A percentile compares a stretch with the other conserved stretches of the same genome.
These are phyloP conservation scores for Dynastes tityus DNA, from an alignment of 2,888 invertebrate genomes.

Conservation along the genomic window DNA sequence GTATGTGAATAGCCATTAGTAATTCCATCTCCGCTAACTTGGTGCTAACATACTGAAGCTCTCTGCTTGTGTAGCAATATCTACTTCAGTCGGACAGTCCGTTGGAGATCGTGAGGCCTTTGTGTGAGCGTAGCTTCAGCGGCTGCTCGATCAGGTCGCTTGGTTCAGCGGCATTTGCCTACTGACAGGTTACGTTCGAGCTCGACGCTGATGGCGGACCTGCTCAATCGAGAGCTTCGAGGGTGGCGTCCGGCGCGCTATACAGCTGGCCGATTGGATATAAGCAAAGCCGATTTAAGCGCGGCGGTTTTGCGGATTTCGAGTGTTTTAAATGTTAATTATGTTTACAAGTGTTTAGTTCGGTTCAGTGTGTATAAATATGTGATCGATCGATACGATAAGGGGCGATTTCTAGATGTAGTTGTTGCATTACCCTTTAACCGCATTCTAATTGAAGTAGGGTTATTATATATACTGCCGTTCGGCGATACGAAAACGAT, in stretches of 20 bases:
- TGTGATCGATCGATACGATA: slow-evolving; percentile 48
- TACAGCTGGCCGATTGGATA: slow-evolving; percentile 57
- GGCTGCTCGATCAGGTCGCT: slow-evolving; percentile 56
- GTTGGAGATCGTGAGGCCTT: slow-evolving; percentile 57
- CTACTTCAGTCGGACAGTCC: slow-evolving; percentile 59
- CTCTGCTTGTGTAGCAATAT: slow-evolving; percentile 67
- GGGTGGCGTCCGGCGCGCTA: slow-evolving; percentile 22
- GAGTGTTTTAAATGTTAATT: slow-evolving; percentile 62
- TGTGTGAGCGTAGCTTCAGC: slow-evolving; percentile 57
- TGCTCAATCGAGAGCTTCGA: slow-evolving; percentile 46
- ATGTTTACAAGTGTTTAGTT: slow-evolving; percentile 56
- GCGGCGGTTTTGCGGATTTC: slow-evolving; percentile 60
- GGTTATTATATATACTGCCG: background rate
- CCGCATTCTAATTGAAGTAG: background rate
- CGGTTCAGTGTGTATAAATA: slow-evolving; percentile 8
- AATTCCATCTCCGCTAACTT: slow-evolving; percentile 67
- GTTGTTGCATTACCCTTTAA: background rate
- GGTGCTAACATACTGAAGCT: slow-evolving; percentile 66
- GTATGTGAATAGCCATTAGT: slow-evolving; percentile 66
- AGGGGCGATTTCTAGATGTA: background rate
- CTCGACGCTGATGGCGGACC: slow-evolving; percentile 54
- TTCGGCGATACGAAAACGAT: background rate
- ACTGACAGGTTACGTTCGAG: slow-evolving; percentile 64
- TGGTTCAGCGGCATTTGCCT: slow-evolving; percentile 62
- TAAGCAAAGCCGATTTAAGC: slow-evolving; percentile 61